Conservation (phyloP, 2,797 vertebrate species). For the Takifugu rubripes region DNA sequence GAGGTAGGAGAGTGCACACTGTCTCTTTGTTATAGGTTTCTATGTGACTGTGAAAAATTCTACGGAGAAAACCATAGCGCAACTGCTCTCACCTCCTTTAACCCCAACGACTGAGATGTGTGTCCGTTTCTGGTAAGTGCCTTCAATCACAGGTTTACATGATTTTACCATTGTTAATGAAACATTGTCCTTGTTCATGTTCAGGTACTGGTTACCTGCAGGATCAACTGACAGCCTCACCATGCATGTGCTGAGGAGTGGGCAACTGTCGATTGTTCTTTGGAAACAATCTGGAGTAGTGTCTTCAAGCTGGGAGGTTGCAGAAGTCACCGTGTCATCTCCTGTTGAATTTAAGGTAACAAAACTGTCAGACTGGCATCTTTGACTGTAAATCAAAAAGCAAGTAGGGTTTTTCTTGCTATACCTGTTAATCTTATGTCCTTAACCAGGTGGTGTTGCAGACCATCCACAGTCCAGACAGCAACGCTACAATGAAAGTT, state of each 20-base stretch:
- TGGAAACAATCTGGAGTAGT: conserved; percentile 59
- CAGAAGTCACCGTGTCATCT: conserved; percentile 73
- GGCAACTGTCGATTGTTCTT: conserved; percentile 31
- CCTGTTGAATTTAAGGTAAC: conserved; percentile 52
- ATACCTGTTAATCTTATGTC: neutral
- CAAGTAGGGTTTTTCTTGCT: too few relatives aligned
- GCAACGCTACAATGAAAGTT: conserved; percentile 47
- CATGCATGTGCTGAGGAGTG: conserved; percentile 56
- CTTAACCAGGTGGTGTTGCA: conserved; percentile 69
- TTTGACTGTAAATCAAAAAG: neutral
- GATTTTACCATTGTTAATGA: neutral
- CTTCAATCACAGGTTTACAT: neutral
- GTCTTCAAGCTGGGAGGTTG: conserved; percentile 69
- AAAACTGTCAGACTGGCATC: neutral
- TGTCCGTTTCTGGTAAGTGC: conserved; percentile 73
- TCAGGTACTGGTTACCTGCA: conserved; percentile 71
- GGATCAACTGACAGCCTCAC: conserved; percentile 44
- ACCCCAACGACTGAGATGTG: conserved; percentile 53
- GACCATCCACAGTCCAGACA: conserved; percentile 29
- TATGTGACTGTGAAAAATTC: conserved; percentile 55
- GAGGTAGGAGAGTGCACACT: too few relatives aligned
- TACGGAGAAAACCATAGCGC: conserved; percentile 44
- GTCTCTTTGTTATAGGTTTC: conserved; percentile 57
- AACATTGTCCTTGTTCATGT: conserved; percentile 7
- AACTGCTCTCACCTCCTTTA: conserved; percentile 63